phyloP scores from a whole-genome alignment of 2,113 vertebrate species.

The Formicarius rufipectus region DNA sequence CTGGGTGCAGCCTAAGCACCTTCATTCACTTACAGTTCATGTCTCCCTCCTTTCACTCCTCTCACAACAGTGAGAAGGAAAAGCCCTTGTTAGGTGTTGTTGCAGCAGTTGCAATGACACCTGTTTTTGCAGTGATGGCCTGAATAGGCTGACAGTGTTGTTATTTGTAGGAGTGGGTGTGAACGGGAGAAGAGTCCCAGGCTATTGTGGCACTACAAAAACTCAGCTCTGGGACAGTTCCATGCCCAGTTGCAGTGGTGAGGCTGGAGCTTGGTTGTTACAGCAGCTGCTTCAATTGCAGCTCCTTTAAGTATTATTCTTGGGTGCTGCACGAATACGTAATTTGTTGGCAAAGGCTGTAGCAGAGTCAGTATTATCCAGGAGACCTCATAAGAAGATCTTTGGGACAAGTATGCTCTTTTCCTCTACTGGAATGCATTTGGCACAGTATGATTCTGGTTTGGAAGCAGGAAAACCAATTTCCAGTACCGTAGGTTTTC shows the following conservation, averaged over 20 bases:
- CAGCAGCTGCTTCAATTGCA: neutral
- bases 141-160: neutral
- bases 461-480: neutral
- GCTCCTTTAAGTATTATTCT: neutral
- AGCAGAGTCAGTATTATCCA: neutral
- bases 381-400: neutral
- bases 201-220: neutral
- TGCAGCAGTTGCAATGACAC: neutral
- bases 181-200: neutral
- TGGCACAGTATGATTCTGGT: neutral
- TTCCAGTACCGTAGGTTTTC: neutral
- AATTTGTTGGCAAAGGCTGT: neutral
- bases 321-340: neutral
- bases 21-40: neutral
- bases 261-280: neutral
- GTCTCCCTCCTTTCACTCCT: neutral
- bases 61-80: neutral
- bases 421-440: neutral
- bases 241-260: neutral
- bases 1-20: neutral
- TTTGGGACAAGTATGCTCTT: neutral
- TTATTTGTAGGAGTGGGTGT: neutral
- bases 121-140: neutral
- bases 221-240: neutral
- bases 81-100: fast-evolving